Evolutionary conservation across 2,113 vertebrate genomes (phyloP), one percentile per base, ranked within the genome.

Genomic region (Hystrix cristata): DNA sequence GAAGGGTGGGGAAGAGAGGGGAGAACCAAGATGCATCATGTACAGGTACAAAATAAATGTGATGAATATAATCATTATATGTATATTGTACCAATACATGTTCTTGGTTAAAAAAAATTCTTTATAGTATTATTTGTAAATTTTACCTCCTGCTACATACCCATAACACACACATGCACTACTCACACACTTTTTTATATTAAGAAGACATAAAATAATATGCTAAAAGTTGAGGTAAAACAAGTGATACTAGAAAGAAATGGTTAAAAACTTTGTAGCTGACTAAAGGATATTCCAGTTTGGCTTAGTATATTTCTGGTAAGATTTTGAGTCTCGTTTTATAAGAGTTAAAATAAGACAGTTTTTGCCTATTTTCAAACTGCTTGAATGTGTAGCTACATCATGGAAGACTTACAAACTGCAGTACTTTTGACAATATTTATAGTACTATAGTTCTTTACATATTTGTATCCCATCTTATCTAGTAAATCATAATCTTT

Each of bases 261-360:
- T 87, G 67, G 3, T 16, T 18, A 78, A 65, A 10, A 78, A 62
- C 69, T 57, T 69, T 83, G 69, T 69, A 72, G 55, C 1, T 76
- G 43, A 80, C 5, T 51, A 31, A 34, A 87, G 34, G 92, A 74
- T 59, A 80, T 23, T 62, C 23, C 38, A 60, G 7, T 34, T 72
- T 87, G 8, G 18, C 6, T 88, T n/a, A 67, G 23, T 1, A 43
- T 6, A 43, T 87, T 93, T 90, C 3, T 34, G 84, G 46, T 80
- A 69, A 80, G 21, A 93, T 94, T 95, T 83, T 64, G n/a, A 81
- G 1, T 90, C 53, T 96, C 46, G 71, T 10, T 90, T 74, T n/a
- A 4, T 72, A 43, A 51, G 21, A 84, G 14, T 82, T 78, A 84
- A 83, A 85, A 19, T 65, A 55, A 59, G 46, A 67, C n/a, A 76